A percentile compares a stretch with the other conserved stretches of the same genome.
Conservation (phyloP, 2,888 invertebrate genomes). For the Nephrotoma appendiculata region DNA sequence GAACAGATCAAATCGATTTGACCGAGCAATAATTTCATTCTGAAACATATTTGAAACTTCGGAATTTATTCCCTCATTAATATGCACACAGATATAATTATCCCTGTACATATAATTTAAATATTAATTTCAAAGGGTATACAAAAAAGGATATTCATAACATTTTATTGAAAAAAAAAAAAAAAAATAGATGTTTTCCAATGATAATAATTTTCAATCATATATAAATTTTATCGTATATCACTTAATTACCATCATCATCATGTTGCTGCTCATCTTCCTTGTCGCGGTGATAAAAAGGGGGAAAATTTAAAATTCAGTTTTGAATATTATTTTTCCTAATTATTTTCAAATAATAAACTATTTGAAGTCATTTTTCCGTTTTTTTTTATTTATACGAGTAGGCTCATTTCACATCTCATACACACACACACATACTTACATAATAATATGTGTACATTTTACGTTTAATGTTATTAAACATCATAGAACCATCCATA, state of each 20-base stretch:
- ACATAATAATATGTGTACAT: too few relatives aligned
- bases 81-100: background rate
- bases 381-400: background rate
- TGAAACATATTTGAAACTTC: too few relatives aligned
- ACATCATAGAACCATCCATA: too few relatives aligned
- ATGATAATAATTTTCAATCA: background rate
- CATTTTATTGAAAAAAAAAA: background rate
- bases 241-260: background rate
- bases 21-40: too few relatives aligned
- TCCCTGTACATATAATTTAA: background rate
- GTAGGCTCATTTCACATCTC: background rate
- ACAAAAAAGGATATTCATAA: background rate
- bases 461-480: too few relatives aligned
- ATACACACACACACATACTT: background rate
- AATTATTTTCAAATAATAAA: background rate
- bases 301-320: background rate
- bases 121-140: background rate
- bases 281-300: background rate
- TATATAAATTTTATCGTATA: background rate
- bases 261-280: background rate
- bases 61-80: background rate
- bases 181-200: background rate
- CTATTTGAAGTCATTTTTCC: background rate
- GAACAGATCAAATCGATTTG: too few relatives aligned
- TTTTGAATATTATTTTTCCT: background rate